Evolutionary conservation across 2,113 vertebrate species (phyloP), one percentile per base, ranked within the genome.

Genomic region (Malaclemys terrapin): DNA sequence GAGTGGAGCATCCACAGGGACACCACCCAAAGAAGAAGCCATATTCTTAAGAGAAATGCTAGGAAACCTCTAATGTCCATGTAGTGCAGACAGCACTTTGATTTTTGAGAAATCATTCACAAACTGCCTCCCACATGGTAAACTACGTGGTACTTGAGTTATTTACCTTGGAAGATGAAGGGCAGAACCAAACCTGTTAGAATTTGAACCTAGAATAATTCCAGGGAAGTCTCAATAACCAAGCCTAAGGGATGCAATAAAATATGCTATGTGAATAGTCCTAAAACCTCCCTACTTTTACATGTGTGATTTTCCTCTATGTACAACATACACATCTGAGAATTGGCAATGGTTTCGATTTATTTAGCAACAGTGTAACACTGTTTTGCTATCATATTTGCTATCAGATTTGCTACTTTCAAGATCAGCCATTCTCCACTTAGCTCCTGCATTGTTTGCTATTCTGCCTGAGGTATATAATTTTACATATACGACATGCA

Each of bases 201-300:
- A 65, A 65, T 65, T 65, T 65, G 31, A 65, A 65, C 14, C 62
- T 35, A 35, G 31, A 65, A 65, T 35, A 65, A 65, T 65, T 35
- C 62, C 31, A 62, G 6, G 65, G 19, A 72, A 72, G 94, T 29
- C 19, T 88, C 27, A 87, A 75, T 96, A 94, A 96, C 93, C 95
- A 96, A 93, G 90, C 85, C 94, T 94, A 96, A 88, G 53, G 85
- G 94, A 91, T 89, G 89, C 91, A 93, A 94, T 91, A 87, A 89
- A 94, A 91, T 88, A 5, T 47, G 87, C 94, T 96, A 4, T 94
- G 8, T 93, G 85, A 96, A n/a, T 92, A 95, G 95, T 95, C 22
- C 65, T 96, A 75, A 45, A 80, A 93, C 62, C 94, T 65, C 29
- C 62, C 53, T 17, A 94, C 22, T 93, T 91, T 85, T 87, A 65